Conservation (phyloP, 2,797 vertebrate species). For the Limosa lapponica region DNA sequence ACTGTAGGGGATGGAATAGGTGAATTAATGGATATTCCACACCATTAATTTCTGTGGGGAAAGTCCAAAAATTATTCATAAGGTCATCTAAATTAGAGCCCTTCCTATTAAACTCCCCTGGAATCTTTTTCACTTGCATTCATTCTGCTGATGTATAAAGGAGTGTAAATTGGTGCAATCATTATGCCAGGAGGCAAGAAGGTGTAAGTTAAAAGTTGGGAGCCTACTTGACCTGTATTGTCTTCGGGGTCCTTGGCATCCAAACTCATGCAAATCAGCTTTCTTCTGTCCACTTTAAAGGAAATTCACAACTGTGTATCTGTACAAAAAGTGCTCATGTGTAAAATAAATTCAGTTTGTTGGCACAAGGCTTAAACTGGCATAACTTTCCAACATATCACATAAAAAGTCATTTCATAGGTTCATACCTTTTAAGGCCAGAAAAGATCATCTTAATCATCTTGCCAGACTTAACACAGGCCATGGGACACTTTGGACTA, state of each 20-base stretch:
- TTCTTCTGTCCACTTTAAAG: background rate
- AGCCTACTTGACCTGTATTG: background rate
- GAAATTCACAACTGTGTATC: background rate
- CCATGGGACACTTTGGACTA: background rate
- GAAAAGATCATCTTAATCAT: background rate
- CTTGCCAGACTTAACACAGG: background rate
- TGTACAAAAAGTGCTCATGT: background rate
- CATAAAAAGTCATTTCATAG: background rate
- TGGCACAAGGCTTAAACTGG: background rate
- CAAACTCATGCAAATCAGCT: background rate
- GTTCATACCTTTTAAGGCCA: background rate
- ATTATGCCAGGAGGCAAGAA: background rate
- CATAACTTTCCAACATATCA: background rate
- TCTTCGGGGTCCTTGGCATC: background rate
- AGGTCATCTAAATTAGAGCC: background rate
- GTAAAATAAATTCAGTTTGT: background rate
- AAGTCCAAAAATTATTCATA: conserved; percentile 24
- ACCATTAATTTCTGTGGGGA: background rate
- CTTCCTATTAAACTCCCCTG: background rate
- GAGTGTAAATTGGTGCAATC: background rate
- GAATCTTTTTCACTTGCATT: conserved; percentile 6
- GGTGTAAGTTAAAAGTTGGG: background rate
- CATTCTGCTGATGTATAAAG: background rate
- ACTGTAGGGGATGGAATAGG: background rate
- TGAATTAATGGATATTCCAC: conserved; percentile 23